Evolutionary conservation across 2,797 vertebrate species (phyloP), one percentile per base, ranked within the genome.

Genomic region (Falco cherrug): DNA sequence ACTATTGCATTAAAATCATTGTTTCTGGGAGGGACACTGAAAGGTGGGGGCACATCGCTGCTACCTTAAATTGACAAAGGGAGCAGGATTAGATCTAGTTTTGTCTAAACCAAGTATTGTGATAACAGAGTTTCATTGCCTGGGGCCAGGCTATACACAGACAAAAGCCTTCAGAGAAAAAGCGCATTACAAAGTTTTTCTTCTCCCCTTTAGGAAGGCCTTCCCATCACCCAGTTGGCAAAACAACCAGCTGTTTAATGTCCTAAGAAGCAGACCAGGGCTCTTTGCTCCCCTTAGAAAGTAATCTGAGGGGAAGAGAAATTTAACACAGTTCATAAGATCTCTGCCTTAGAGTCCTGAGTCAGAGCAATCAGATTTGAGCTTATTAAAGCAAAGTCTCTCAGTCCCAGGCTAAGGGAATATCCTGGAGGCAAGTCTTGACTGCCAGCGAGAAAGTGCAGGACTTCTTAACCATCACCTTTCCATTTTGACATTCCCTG

Each of bases 291-390:
- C 45, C 14, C 35, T 64, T 43, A 64, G n/a, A 70, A 90, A 74
- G 18, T 18, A 93, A 85, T 31, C 63, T 92, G 78, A 91, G 60
- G n/a, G 28, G 41, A 77, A 95, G n/a, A 94, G 48, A 57, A 93
- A 86, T 94, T 87, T 94, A 86, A 84, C 29, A 48, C 41, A 76
- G 79, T 69, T 93, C 16, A 1, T 84, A 90, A 85, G 39, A 86
- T 63, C 90, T 84, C 43, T 59, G 70, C 76, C 85, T 94, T 84
- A 81, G 87, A 91, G 79, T 69, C 65, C 33, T 48, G 43, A 93
- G 78, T 75, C 78, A 91, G 26, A 92, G 37, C 41, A 89, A 75
- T 92, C 92, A 92, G 89, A 94, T 69, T 83, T 63, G 48, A 86
- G n/a, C 63, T 90, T 90, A 94, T 81, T 89, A 93, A 93, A 88